phyloP scores from a whole-genome alignment of 2,113 vertebrate species.

The Heloderma charlesbogerti region DNA sequence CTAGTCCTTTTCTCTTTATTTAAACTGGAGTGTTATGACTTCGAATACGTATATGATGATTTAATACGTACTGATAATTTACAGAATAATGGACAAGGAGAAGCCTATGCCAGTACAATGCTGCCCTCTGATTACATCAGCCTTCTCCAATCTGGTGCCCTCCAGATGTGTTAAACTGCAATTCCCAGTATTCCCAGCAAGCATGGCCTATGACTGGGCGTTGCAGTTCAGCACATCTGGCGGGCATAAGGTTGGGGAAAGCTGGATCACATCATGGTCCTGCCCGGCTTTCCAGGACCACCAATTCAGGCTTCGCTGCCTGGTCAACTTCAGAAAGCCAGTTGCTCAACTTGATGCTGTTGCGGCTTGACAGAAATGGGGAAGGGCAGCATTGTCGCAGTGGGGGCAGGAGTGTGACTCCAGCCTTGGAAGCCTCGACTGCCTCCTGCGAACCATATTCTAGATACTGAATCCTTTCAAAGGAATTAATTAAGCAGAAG shows the following conservation, averaged over 20 bases:
- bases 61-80: background rate
- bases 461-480: background rate
- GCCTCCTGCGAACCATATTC: conserved; percentile 1
- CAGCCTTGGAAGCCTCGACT: background rate
- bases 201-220: too few relatives aligned
- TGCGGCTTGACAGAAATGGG: conserved; percentile 15
- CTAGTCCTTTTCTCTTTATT: background rate
- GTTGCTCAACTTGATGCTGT: background rate
- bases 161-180: too few relatives aligned
- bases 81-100: background rate
- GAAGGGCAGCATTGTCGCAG: background rate
- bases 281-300: background rate
- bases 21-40: background rate
- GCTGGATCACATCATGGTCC: too few relatives aligned
- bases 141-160: too few relatives aligned
- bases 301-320: background rate
- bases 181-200: too few relatives aligned
- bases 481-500: conserved; percentile 21
- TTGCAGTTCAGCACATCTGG: too few relatives aligned
- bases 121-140: background rate
- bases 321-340: background rate
- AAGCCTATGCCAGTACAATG: too few relatives aligned
- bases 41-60: background rate
- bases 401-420: background rate
- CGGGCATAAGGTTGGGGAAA: too few relatives aligned